phyloP scores from a whole-genome alignment of 2,113 vertebrate genomes.

The Dromiciops gliroides region DNA sequence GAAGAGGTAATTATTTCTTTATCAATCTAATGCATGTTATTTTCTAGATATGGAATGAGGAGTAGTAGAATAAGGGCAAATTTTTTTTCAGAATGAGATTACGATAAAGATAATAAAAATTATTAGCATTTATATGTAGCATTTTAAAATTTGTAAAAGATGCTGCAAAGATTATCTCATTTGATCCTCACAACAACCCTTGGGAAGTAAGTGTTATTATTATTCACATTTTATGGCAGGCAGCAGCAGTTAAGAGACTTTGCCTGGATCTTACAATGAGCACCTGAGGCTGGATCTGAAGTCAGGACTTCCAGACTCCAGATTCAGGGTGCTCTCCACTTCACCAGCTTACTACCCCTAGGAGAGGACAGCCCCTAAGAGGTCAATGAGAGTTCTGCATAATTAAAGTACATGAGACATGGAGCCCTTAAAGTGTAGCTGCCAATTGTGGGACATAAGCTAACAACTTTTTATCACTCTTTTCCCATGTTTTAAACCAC shows the following conservation, averaged over 20 bases:
- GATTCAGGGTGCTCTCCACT: not conserved
- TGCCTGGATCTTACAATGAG: not conserved
- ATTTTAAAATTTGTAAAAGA: not conserved
- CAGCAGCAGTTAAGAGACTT: not conserved
- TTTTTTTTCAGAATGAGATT: not conserved
- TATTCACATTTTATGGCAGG: not conserved
- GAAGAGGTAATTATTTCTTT: slow-evolving; percentile 16
- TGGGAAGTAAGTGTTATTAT: not conserved
- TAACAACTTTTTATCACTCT: slow-evolving; percentile 28
- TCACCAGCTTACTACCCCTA: not conserved
- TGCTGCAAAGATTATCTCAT: not conserved
- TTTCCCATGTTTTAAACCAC: not conserved
- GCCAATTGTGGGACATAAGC: not conserved
- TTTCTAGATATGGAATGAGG: slow-evolving; percentile 37
- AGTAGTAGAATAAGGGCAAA: slow-evolving; percentile 2
- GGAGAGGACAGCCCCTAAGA: not conserved
- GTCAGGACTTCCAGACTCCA: not conserved
- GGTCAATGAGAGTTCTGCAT: slow-evolving; percentile 17
- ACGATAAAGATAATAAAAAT: not conserved
- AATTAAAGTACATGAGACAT: not conserved
- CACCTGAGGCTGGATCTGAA: not conserved
- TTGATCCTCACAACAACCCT: not conserved
- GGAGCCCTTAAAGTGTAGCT: not conserved
- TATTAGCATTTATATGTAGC: not conserved
- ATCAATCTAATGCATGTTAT: not conserved